Conservation (phyloP, 2,113 vertebrate species). For the Halcyon malimbica region DNA sequence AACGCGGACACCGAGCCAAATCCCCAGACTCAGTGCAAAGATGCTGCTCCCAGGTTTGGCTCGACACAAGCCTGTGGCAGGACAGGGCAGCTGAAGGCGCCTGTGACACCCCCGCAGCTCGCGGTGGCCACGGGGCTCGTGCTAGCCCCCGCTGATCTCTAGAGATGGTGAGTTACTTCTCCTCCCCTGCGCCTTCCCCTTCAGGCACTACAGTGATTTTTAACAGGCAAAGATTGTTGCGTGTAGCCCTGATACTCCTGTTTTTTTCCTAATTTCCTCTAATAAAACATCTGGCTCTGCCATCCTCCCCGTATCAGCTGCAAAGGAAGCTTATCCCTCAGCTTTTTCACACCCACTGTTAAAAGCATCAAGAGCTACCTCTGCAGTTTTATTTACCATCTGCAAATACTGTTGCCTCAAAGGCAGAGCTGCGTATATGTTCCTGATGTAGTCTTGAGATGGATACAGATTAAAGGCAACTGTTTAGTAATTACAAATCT, state of each 20-base stretch:
- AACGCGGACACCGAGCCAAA: neutral
- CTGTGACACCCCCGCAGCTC: accelerated
- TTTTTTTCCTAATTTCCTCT: neutral
- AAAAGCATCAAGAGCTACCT: neutral
- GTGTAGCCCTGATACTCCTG: neutral
- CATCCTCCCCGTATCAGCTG: neutral
- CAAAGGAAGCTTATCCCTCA: neutral
- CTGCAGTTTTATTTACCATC: neutral
- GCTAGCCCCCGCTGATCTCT: neutral
- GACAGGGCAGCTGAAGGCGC: neutral
- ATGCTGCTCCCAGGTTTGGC: slow-evolving; percentile 4
- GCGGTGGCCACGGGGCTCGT: accelerated
- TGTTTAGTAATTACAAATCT: neutral
- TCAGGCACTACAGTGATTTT: neutral
- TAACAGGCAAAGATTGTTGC: neutral
- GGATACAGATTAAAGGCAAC: neutral
- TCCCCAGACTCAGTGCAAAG: accelerated
- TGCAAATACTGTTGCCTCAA: neutral
- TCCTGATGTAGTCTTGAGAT: neutral
- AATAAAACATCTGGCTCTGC: neutral
- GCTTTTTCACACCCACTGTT: neutral
- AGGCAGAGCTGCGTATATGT: neutral
- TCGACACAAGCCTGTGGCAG: accelerated
- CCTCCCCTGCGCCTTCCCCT: neutral
- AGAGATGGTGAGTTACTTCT: slow-evolving; percentile 7